Base-by-base conservation (phyloP, 2,888 invertebrate genomes). In the Sepioteuthis lessoniana region DNA sequence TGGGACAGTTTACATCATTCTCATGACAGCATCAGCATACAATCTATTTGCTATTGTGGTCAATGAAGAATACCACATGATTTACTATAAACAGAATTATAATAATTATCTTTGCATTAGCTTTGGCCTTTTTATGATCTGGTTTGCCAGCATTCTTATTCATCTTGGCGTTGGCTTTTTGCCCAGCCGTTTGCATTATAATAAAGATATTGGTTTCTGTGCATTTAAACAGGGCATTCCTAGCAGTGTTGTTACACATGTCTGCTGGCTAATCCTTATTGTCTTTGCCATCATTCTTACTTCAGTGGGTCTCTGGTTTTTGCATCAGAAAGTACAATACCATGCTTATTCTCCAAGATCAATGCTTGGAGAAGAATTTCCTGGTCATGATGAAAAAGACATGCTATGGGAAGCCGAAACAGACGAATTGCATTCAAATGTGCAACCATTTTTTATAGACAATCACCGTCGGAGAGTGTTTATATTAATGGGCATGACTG, bases 101-200 rank as follows among this genome's bases (percentile, higher is more conserved):
- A 96, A 96, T 21, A 97, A 97, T 95, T 95, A 96, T 93, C 97
- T 96, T 94, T 99, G 99, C 97, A 98, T 99, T 95, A 98, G 98
- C 93, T 99, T 99, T 97, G 99, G 99, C 95, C 98, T 98, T 94
- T 98, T 98, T 97, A 99, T 99, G 98, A 98, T 99, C 97, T 99
- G 99, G 99, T 99, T 99, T 97, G 98, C 98, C 94, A 98, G 98
- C 95, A 98, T 99, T 97, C 98, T 98, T 94, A 98, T 99, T 97
- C 98, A 99, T 97, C 98, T 99, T 96, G 99, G 99, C 47, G 97
- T 97, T 42, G 97, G 97, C 10, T 97, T 97, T 94, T 96, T 97
- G 93, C 97, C 97, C 19, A 96, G 96, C 10, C 97, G 96, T 93
- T 96, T 97, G 0, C 95, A 95, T 93, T 96, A 95, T 94, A 96